phyloP scores from a whole-genome alignment of 2,113 vertebrate genomes.

The Alligator sinensis region DNA sequence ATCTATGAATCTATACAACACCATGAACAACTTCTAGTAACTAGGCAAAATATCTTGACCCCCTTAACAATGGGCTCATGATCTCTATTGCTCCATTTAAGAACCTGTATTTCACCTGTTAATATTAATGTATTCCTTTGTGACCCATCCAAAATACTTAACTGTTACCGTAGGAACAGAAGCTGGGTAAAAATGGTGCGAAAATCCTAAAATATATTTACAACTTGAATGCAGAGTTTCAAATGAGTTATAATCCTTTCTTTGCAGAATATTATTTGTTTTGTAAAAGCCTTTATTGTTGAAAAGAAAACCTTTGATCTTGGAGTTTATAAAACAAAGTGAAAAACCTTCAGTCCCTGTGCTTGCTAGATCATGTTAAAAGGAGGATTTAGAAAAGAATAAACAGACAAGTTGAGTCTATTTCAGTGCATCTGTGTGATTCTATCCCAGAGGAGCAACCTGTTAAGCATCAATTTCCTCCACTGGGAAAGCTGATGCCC shows the following conservation, averaged over 20 bases:
- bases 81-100: neutral
- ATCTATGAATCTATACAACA: too few relatives aligned
- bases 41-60: neutral
- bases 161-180: neutral
- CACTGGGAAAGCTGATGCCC: neutral
- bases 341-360: neutral
- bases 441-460: neutral
- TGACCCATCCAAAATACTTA: neutral
- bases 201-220: neutral
- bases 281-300: neutral
- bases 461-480: neutral
- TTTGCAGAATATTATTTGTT: neutral
- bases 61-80: neutral
- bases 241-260: neutral
- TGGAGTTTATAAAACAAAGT: neutral
- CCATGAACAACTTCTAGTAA: neutral
- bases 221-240: neutral
- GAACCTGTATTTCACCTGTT: neutral
- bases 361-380: neutral
- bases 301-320: neutral
- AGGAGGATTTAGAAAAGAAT: neutral
- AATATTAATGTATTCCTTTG: conserved; percentile 1
- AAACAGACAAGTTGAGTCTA: neutral
- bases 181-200: neutral
- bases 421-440: neutral